phyloP scores from a whole-genome alignment of 2,797 vertebrate species.

The Cuniculus paca region DNA sequence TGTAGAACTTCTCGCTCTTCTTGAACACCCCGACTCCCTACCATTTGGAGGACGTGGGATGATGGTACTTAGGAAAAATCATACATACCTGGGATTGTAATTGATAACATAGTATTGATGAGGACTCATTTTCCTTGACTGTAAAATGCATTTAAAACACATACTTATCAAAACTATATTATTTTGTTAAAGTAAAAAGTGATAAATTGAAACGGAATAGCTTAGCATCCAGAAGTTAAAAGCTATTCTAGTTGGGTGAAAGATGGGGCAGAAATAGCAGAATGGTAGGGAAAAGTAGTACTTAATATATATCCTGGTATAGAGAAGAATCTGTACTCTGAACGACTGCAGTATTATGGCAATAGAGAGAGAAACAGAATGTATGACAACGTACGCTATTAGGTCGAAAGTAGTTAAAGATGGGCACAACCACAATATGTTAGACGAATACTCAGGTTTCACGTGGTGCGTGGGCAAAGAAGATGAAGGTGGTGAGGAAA shows the following conservation, averaged over 20 bases:
- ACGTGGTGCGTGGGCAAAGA: neutral
- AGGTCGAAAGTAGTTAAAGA: neutral
- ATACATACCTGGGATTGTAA: neutral
- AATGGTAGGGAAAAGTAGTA: neutral
- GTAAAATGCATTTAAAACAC: conserved; percentile 9
- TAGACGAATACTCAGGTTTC: neutral
- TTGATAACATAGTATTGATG: conserved; percentile 11
- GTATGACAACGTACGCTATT: neutral
- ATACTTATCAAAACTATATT: neutral
- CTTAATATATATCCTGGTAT: neutral
- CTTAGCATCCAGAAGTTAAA: neutral
- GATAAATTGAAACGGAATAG: neutral
- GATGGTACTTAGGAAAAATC: neutral
- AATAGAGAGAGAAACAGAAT: neutral
- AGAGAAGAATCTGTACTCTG: neutral
- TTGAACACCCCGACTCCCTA: neutral
- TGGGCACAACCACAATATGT: neutral
- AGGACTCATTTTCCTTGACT: conserved; percentile 22
- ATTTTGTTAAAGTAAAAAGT: conserved; percentile 62
- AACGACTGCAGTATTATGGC: neutral
- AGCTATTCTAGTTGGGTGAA: neutral
- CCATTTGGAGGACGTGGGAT: neutral
- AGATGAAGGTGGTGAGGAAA: neutral
- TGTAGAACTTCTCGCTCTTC: neutral
- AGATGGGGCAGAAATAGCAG: neutral